Evolutionary conservation across 1,140 invertebrate genomes (phyloP).

Genomic region (Thaumatotibia leucotreta): DNA sequence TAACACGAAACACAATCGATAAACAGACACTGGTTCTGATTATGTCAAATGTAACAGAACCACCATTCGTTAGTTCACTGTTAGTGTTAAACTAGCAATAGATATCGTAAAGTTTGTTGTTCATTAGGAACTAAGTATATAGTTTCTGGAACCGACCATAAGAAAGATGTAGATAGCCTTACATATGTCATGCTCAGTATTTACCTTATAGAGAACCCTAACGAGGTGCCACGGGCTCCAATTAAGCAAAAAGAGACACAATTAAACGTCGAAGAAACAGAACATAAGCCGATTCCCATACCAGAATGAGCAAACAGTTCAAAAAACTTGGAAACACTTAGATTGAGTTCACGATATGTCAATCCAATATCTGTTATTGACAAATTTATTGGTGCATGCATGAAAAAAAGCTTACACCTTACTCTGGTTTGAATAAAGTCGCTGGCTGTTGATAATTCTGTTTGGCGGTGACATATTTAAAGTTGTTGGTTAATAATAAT

Average conservation of each 20-base stretch:
- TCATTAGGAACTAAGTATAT: neutral
- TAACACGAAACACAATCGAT: neutral
- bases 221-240: constrained; percentile 5
- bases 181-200: neutral
- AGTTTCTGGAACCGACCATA: neutral
- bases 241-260: constrained; percentile 11
- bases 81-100: neutral
- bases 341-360: constrained; percentile 58
- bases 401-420: constrained; percentile 25
- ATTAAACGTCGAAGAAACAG: constrained; percentile 9
- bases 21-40: neutral
- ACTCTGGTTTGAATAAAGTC: constrained; percentile 33
- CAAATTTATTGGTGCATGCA: constrained; percentile 13
- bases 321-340: constrained; percentile 50
- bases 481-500: constrained; percentile 49
- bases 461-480: constrained; percentile 10
- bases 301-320: constrained; percentile 36
- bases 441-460: neutral
- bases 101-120: neutral
- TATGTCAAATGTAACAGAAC: neutral
- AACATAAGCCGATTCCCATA: constrained; percentile 22
- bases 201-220: constrained; percentile 8
- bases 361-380: constrained; percentile 42
- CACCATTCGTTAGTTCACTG: neutral
- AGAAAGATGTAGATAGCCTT: neutral